phyloP scores from a whole-genome alignment of 2,113 vertebrate species.

The Brachyhypopomus gauderio region DNA sequence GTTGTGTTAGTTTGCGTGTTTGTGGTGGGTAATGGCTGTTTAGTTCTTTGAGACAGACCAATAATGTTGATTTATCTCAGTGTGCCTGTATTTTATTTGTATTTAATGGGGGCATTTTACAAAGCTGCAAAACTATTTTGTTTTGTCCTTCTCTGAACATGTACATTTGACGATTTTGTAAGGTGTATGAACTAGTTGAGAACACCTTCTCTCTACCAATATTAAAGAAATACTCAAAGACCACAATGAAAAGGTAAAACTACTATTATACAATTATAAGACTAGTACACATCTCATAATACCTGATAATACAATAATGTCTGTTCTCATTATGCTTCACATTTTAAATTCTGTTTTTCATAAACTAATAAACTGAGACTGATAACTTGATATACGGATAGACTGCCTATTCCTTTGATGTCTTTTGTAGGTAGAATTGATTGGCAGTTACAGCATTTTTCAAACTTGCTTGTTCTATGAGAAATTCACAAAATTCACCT shows the following conservation, averaged over 20 bases:
- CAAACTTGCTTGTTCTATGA: neutral
- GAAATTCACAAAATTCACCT: neutral
- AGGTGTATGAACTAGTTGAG: neutral
- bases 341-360: neutral
- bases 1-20: no score
- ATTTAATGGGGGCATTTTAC: no score
- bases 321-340: neutral
- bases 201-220: no score
- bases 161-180: neutral
- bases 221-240: neutral
- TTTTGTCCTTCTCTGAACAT: neutral
- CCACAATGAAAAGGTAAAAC: neutral
- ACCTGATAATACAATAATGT: neutral
- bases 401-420: neutral
- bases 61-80: neutral
- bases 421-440: neutral
- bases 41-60: neutral
- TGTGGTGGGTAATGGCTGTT: no score
- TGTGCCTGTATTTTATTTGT: neutral
- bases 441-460: constrained; percentile 3
- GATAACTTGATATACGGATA: neutral
- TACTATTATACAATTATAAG: neutral
- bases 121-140: neutral
- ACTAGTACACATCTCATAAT: neutral
- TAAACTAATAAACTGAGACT: no score